Base-by-base conservation (phyloP, 2,888 invertebrate genomes). In the Lagria hirta region DNA sequence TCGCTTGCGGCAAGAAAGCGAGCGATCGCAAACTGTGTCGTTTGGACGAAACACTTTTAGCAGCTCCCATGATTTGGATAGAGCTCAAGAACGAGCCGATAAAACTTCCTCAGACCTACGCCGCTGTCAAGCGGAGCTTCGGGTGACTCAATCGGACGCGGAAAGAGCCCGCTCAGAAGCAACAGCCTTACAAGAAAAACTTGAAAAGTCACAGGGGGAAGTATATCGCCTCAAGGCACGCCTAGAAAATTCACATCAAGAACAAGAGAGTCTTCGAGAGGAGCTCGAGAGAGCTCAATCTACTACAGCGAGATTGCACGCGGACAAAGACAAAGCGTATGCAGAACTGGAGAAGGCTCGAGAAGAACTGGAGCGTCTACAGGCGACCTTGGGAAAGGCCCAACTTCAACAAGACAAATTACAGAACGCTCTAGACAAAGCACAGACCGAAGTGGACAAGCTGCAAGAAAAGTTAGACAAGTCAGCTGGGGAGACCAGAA, bases 121-220 rank as follows among this genome's bases (percentile, higher is more conserved):
- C 62, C 79, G 93, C 53, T 88, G 90, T 36, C 88, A 89, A 64
- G 93, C 94, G 4, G 94, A 94, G 69, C 75, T 94, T 43, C 80
- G 94, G 66, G 92, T 93, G 26, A 92, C 92, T 40, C 91, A 92
- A 70, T 87, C 91, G 26, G 94, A 94, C 69, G 89, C 88, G 54
- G 94, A 94, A 63, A 79, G 94, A 65, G 86, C 89, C 27, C 81
- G 88, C 46, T 79, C 84, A 17, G 92, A 93, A 69, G 86, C 90
- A 0, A 82, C 88, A 29, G 86, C 84, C 8, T 75, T 93, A 43
- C 94, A 94, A 69, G 94, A 94, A 64, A 94, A 94, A 75, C 73
- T 94, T 49, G 94, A 94, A 69, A 92, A 93, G 74, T 90, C 91
- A 40, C 94, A 94, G 72, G 94, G 94, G 48, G 94, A 95, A 72